These are phyloP conservation scores for Oikopleura dioica DNA, from an alignment of 23 tunicate species.

Conservation along the genomic window DNA sequence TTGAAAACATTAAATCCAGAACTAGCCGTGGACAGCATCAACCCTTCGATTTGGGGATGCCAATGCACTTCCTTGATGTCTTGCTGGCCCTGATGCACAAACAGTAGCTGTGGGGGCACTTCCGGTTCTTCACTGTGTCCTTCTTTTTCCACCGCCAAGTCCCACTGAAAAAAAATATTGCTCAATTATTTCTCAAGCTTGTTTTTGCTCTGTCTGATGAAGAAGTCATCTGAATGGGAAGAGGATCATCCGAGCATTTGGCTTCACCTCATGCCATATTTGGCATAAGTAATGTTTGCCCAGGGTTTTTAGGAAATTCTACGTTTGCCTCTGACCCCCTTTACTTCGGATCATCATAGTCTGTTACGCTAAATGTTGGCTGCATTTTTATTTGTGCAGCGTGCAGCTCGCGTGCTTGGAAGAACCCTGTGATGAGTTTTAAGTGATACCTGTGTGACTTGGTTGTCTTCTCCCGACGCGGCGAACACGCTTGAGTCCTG, in stretches of 20 bases:
- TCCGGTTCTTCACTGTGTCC: not conserved
- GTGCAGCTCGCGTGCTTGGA: too few relatives aligned
- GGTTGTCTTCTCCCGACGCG: conserved; percentile 66
- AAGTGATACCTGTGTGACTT: conserved; percentile 25
- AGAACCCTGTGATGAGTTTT: not conserved
- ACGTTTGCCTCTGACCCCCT: not conserved
- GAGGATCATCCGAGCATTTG: too few relatives aligned
- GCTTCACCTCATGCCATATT: too few relatives aligned
- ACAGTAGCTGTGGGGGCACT: conserved; percentile 62
- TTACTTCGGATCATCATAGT: not conserved
- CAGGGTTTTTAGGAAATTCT: too few relatives aligned
- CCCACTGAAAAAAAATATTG: too few relatives aligned
- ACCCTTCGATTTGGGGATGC: conserved; percentile 65
- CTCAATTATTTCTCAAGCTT: too few relatives aligned
- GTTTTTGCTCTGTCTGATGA: too few relatives aligned
- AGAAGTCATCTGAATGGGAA: too few relatives aligned
- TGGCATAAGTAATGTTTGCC: too few relatives aligned
- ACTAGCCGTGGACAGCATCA: conserved; percentile 46
- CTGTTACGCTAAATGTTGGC: not conserved
- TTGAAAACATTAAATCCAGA: conserved; percentile 78
- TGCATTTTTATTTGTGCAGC: not conserved
- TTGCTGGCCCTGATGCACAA: conserved; percentile 75
- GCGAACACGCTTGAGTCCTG: conserved; percentile 69
- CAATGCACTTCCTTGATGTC: conserved; percentile 74
- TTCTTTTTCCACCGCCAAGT: conserved; percentile 60